Base-by-base conservation (phyloP, 2,113 vertebrate genomes). In the Dolichallabes microphthalmus region DNA sequence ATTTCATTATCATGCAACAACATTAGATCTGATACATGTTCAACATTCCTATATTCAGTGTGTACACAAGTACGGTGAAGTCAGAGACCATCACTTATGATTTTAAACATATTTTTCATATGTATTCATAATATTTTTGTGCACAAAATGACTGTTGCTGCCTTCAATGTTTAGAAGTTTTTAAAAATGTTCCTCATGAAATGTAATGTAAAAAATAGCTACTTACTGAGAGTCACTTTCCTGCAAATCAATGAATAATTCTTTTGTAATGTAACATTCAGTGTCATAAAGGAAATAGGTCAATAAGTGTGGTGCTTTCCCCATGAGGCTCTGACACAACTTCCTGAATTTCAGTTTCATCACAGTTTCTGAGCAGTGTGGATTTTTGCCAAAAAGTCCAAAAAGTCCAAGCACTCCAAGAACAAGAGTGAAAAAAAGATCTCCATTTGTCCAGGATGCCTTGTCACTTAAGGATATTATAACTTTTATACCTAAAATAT, bases 281-380 rank as follows among this genome's bases (percentile, higher is more conserved):
- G n/a, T 27, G 53, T 45, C 19, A 45, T 27, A 80, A 19, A 52
- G 27, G 63, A 71, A 58, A 80, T 25, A 64, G 3, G 27, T 14
- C 76, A 60, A 50, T 78, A 14, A 45, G 2, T 81, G 66, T 15
- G 39, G 66, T 81, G 58, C 2, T 80, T 66, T 80, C 76, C 77
- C 55, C 55, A 80, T 1, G 30, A 0, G 27, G 19, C 45, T 25
- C 22, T 55, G 78, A 60, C 35, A 68, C 14, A 74, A 64, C 66
- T 86, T 82, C 78, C 66, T 20, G 45, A 82, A 81, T 73, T 85
- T 84, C 13, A 30, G 53, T 86, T 73, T 61, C 20, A 80, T 73
- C 32, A 61, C 19, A 80, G 15, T 30, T 80, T 71, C n/a, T 63
- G n/a, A 52, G 60, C 39, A 52, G 39, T 74, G 39, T 74, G 25